Conservation (phyloP, 2,113 vertebrate species). For the Podocnemis expansa region DNA sequence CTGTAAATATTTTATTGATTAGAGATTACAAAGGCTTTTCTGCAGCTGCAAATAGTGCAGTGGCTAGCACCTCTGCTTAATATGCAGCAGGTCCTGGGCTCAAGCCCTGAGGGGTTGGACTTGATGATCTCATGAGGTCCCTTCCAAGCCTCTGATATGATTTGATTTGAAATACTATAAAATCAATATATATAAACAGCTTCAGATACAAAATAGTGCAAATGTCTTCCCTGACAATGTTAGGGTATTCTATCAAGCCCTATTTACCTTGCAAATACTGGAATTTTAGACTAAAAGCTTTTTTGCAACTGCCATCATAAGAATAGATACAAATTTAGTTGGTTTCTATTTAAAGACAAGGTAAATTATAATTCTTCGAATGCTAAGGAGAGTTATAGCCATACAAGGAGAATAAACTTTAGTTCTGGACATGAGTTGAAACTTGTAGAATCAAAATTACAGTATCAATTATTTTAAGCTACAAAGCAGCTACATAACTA, state of each 20-base stretch:
- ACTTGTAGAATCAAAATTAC: not conserved
- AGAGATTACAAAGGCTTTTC: no score
- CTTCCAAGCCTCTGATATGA: no score
- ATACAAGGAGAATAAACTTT: not conserved
- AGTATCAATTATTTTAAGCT: not conserved
- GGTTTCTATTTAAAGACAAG: not conserved
- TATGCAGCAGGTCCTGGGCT: no score
- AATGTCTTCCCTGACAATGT: not conserved
- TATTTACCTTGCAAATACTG: not conserved
- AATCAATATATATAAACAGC: not conserved
- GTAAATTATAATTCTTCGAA: not conserved
- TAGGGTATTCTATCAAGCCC: not conserved
- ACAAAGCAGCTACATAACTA: not conserved
- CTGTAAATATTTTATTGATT: no score
- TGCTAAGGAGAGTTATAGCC: not conserved
- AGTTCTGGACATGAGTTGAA: not conserved
- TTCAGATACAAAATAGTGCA: not conserved
- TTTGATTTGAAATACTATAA: not conserved
- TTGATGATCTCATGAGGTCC: no score
- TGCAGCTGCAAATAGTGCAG: no score
- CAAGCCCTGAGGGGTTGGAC: no score
- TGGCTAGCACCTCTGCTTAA: no score
- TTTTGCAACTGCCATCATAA: not conserved
- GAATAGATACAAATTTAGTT: not conserved
- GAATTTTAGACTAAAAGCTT: not conserved